Percentiles rank a stretch among this genome's conserved stretches.
These are phyloP conservation scores for Eulemur rubriventer DNA, from an alignment of 2,797 vertebrate species.

Conservation along the genomic window DNA sequence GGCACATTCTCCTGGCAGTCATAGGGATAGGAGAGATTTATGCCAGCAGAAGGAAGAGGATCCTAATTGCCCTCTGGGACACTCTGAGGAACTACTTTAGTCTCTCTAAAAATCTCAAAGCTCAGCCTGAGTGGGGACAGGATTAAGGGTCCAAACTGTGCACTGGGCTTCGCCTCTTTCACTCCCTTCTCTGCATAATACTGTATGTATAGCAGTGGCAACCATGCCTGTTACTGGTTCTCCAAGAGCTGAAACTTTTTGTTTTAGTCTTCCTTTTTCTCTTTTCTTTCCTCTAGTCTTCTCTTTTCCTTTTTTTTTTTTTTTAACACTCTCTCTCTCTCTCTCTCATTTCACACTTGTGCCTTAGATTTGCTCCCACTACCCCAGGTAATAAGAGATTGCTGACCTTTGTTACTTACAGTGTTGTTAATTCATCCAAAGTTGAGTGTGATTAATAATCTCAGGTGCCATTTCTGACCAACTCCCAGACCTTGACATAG, in stretches of 20 bases:
- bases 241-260: not conserved
- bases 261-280: not conserved
- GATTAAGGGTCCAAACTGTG: not conserved
- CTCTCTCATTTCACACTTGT: not conserved
- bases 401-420: conserved; percentile 46
- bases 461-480: not conserved
- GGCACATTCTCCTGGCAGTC: not conserved
- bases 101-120: not conserved
- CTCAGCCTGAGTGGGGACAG: not conserved
- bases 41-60: not conserved
- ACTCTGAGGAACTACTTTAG: not conserved
- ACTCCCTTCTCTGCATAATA: not conserved
- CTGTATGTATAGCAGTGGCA: not conserved
- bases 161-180: not conserved
- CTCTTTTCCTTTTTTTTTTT: not conserved
- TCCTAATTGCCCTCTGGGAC: not conserved
- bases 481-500: not conserved
- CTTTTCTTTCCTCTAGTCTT: not conserved
- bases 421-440: not conserved
- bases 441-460: conserved; percentile 13
- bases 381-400: not conserved
- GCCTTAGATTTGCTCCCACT: not conserved
- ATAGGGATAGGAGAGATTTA: not conserved
- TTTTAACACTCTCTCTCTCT: not conserved
- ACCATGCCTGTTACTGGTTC: not conserved